Evolutionary conservation across 2,888 invertebrate species (phyloP), one percentile per base, ranked within the genome.

Genomic region (Tachina lurida): DNA sequence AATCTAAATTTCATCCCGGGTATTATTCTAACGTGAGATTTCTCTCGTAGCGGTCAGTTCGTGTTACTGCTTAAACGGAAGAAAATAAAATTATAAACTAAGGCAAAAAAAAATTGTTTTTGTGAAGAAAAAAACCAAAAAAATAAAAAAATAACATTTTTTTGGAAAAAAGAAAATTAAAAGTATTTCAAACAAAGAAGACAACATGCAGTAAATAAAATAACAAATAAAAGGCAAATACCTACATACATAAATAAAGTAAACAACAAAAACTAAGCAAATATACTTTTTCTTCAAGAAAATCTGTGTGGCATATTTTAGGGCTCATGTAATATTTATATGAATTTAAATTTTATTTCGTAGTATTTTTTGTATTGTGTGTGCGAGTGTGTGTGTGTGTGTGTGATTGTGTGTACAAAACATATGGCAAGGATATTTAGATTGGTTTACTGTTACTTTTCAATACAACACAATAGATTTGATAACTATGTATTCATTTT

Each of bases 11-110:
- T 65, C 67, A 82, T 86, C 88, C 88, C 88, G 88, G 87, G 87
- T 88, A 80, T 84, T 82, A 87, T 88, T 87, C 86, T 84, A 79
- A 87, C 86, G 88, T 85, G 85, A 88, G 88, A 79, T 86, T 81
- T 86, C 88, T 87, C 87, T 87, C 86, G 85, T 75, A 84, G 84
- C 87, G 87, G 85, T 79, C 71, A 83, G 87, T 87, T 84, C n/a
- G 63, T 52, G 54, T 76, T 49, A 31, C 54, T 67, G 60, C 22
- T 78, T 54, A 77, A 85, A 81, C 76, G 83, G 60, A 77, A 63
- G 49, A 79, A 74, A 79, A 73, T 67, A 74, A 22, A 47, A 70
- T 31, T 70, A 63, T 43, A 39, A 73, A 49, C 41, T n/a, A 54
- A 67, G 10, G 7, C 31, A 65, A 52, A 58, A 67, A 82, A 84